Evolutionary conservation across 2,888 invertebrate genomes (phyloP).

Genomic region (Netelia melanura): DNA sequence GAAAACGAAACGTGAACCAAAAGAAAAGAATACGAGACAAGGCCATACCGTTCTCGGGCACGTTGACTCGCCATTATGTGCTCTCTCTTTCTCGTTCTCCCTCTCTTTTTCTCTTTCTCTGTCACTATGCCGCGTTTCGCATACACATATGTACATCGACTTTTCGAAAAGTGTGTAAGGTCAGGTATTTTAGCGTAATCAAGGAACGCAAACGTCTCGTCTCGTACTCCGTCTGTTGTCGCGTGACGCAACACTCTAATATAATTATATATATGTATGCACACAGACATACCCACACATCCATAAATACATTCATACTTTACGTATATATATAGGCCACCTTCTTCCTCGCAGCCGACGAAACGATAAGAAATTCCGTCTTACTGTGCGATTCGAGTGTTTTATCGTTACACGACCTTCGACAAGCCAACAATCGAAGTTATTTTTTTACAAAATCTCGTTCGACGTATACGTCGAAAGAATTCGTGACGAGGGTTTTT

Average conservation of each 20-base stretch:
- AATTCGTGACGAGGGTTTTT: slow-evolving; percentile 20
- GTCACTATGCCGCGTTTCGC: slow-evolving; percentile 61
- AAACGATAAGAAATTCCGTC: slow-evolving; percentile 70
- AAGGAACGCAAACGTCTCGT: slow-evolving; percentile 63
- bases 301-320: slow-evolving; percentile 31
- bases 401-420: slow-evolving; percentile 54
- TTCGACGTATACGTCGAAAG: background rate
- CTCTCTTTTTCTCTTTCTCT: slow-evolving; percentile 56
- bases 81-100: slow-evolving; percentile 52
- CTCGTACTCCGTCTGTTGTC: slow-evolving; percentile 34
- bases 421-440: slow-evolving; percentile 24
- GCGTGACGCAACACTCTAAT: slow-evolving; percentile 73
- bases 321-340: background rate
- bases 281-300: slow-evolving; percentile 8
- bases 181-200: slow-evolving; percentile 80
- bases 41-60: slow-evolving; percentile 47
- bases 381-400: slow-evolving; percentile 6
- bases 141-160: slow-evolving; percentile 28
- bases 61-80: slow-evolving; percentile 58
- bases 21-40: slow-evolving; percentile 47
- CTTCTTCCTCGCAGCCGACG: slow-evolving; percentile 65
- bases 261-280: slow-evolving; percentile 15
- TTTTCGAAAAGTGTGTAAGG: slow-evolving; percentile 76
- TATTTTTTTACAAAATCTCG: slow-evolving; percentile 27
- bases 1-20: background rate